Evolutionary conservation across 2,888 invertebrate species (phyloP), one percentile per base, ranked within the genome.

Genomic region (Nomada ferruginata): DNA sequence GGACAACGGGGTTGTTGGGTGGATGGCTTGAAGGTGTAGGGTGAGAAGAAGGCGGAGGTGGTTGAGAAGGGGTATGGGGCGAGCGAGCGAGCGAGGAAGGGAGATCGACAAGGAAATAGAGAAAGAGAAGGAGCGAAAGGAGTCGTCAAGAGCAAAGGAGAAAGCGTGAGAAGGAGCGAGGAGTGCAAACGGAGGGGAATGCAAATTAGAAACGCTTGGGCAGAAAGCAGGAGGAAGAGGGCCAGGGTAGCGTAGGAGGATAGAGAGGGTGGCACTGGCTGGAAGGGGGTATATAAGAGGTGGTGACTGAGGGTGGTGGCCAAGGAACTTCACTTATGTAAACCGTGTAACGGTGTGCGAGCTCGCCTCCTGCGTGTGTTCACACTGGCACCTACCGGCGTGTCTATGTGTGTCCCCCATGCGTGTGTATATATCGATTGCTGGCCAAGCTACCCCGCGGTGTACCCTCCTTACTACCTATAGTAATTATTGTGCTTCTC

Each of bases 151-250:
- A 85, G 75, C n/a, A 65, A 68, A 60, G 70, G 82, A 82, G 70
- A 79, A 29, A 65, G 74, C 52, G 59, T 64, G 82, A 85, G 77
- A 82, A 79, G 79, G 83, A 85, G 84, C 64, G 86, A 88, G 88
- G 91, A 90, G 91, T 89, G 90, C 89, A 89, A 91, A 91, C 91
- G 91, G 91, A 93, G 93, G 93, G 93, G 93, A 93, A 93, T 93
- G 93, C 93, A 93, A 93, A 93, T 93, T 93, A 93, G 92, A 93
- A 92, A 92, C 92, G 92, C 91, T 92, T 91, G 92, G 93, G 92
- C 92, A 92, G 91, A 91, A 91, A 89, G 90, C 91, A 89, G 86
- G 87, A 85, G 88, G 85, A 86, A 86, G 89, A 82, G 82, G 83
- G 83, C 75, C 76, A 76, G 81, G 81, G 76, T 77, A 72, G 65